Base-by-base conservation (phyloP, 53 echinoderm and acorn worm genomes). In the Astropecten irregularis region DNA sequence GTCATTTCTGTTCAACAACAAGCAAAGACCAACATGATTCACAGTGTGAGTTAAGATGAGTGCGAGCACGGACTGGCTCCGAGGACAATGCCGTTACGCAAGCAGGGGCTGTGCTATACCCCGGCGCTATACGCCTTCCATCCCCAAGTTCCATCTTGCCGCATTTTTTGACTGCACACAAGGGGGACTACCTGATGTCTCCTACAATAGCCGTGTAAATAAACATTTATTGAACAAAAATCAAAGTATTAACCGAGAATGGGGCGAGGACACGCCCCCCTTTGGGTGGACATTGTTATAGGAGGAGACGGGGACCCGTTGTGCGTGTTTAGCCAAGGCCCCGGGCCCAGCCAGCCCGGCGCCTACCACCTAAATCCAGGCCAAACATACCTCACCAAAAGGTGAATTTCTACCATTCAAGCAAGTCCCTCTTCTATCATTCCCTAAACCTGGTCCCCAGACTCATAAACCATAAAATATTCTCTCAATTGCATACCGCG, bases 201-300 rank as follows among this genome's bases (percentile, higher is more conserved):
- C 79, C 31, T 10, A 79, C 79, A 79, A 79, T 46, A 9, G 37
- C 48, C 42, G 44, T 32, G 79, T 79, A 79, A 79, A 79, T 62
- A 79, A 48, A 79, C 62, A 79, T 76, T 58, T 59, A 57, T 62
- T 62, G 60, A 46, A 46, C 46, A 62, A 46, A 16, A 79, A 47
- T 79, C 79, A 29, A 42, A 77, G 79, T 62, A 79, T 62, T 60
- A 79, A 79, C 79, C 61, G 79, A 79, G 62, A 38, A 62, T 72
- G 14, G 38, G 64, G 56, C 42, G 4, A 30, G 31, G 49, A 31
- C 79, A 62, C 62, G 79, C 79, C 79, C 60, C 40, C 32, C 27
- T 15, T 26, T 31, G 42, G 20, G 42, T 42, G 6, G 42, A 8
- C 10, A 36, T 64, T 64, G 55, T 74, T 74, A 40, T 55, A 57